Conservation (phyloP, 1,140 invertebrate genomes). For the Lanistes nyassanus region DNA sequence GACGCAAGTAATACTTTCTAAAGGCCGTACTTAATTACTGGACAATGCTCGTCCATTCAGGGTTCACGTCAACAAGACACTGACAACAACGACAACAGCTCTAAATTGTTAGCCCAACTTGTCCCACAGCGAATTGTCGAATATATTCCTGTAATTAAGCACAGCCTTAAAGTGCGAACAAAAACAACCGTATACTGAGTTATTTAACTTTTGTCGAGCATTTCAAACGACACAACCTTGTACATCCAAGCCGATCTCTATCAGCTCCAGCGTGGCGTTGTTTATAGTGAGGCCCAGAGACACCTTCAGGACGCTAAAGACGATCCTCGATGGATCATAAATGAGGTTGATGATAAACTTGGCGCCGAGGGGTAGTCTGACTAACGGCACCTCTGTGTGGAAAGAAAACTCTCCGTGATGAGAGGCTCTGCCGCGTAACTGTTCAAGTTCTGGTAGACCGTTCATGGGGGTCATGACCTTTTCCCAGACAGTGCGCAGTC, state of each 20-base stretch:
- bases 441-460: not conserved
- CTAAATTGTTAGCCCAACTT: too few relatives aligned
- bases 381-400: constrained; percentile 9
- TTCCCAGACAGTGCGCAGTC: constrained; percentile 4
- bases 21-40: too few relatives aligned
- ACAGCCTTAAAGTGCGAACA: too few relatives aligned
- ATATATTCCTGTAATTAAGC: too few relatives aligned
- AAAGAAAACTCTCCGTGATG: constrained; percentile 13
- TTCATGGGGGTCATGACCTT: not conserved
- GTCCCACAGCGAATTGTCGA: too few relatives aligned
- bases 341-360: not conserved
- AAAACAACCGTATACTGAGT: too few relatives aligned
- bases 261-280: constrained; percentile 1
- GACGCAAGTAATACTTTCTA: too few relatives aligned
- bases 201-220: too few relatives aligned
- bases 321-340: constrained; percentile 13
- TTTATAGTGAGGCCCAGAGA: not conserved
- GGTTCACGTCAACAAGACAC: too few relatives aligned
- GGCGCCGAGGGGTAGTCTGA: not conserved
- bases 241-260: constrained; percentile 4
- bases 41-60: too few relatives aligned
- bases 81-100: too few relatives aligned
- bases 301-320: not conserved
- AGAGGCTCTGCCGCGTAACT: not conserved
- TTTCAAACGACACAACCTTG: not conserved